Evolutionary conservation across 2,888 invertebrate species (phyloP).

Genomic region (Mythimna impura): DNA sequence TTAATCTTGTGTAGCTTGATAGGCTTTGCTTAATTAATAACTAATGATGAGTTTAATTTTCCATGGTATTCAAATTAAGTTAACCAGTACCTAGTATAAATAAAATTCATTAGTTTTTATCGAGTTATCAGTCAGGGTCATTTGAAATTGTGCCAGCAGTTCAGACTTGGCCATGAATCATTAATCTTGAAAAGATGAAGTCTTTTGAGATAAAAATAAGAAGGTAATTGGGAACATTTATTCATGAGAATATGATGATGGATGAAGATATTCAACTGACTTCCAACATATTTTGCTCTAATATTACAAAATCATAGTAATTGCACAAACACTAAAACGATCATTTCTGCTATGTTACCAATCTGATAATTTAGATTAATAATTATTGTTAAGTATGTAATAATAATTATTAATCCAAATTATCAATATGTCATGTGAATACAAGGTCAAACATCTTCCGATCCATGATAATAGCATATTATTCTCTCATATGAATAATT

Average conservation of each 20-base stretch:
- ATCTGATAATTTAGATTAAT: not conserved
- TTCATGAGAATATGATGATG: not conserved
- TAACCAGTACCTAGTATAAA: constrained; percentile 11
- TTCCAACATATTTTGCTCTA: not conserved
- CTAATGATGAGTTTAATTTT: constrained; percentile 6
- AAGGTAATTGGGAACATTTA: constrained; percentile 10
- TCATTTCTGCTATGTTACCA: not conserved
- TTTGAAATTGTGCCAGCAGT: constrained; percentile 79
- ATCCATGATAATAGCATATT: constrained; percentile 23
- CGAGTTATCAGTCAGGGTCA: constrained; percentile 71
- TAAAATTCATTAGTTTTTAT: constrained; percentile 38
- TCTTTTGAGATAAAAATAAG: constrained; percentile 70
- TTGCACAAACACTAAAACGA: not conserved
- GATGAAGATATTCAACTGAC: not conserved
- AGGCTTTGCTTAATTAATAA: constrained; percentile 3
- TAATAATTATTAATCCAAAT: constrained; percentile 25
- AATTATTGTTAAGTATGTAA: constrained; percentile 19
- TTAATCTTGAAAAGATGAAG: constrained; percentile 71
- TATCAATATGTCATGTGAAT: constrained; percentile 44
- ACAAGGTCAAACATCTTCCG: constrained; percentile 37
- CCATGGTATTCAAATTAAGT: constrained; percentile 6
- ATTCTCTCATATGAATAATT: not conserved
- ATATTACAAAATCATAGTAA: not conserved
- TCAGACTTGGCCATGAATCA: constrained; percentile 76
- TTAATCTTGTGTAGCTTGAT: constrained; percentile 3